phyloP scores from a whole-genome alignment of 2,113 vertebrate species.

The Ameiurus melas region DNA sequence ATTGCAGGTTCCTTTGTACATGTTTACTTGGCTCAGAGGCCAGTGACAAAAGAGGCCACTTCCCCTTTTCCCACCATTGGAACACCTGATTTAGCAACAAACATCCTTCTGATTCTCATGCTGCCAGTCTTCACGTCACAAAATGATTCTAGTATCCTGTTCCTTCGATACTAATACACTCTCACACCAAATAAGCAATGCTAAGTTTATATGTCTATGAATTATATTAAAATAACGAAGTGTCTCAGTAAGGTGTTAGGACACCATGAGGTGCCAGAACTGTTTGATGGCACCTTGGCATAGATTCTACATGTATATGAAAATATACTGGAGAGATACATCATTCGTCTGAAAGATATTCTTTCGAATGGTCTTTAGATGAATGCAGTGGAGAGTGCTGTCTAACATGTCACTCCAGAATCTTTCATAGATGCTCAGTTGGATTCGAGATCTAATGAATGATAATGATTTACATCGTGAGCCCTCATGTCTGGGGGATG shows the following conservation, averaged over 20 bases:
- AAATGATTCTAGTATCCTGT: constrained; percentile 8
- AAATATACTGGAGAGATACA: not conserved
- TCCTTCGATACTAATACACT: not conserved
- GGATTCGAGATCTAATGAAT: not conserved
- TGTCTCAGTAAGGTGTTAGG: not conserved
- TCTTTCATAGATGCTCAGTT: not conserved
- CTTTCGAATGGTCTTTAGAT: not conserved
- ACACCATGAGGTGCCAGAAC: not conserved
- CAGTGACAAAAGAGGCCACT: constrained; percentile 50
- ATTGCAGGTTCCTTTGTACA: constrained; percentile 56
- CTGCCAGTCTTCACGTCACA: constrained; percentile 11
- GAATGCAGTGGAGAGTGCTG: not conserved
- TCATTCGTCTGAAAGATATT: not conserved
- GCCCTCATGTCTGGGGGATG: not conserved
- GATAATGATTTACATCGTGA: not conserved
- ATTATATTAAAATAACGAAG: not conserved
- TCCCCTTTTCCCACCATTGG: constrained; percentile 63
- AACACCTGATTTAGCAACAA: constrained; percentile 63
- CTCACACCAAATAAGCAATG: not conserved
- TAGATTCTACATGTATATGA: not conserved
- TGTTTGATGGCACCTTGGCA: not conserved
- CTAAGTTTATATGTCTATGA: not conserved
- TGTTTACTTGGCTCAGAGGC: constrained; percentile 61
- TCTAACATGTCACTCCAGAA: not conserved
- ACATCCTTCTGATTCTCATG: constrained; percentile 2